Evolutionary conservation across 2,113 vertebrate genomes (phyloP), one percentile per base, ranked within the genome.

Genomic region (Phaethornis superciliosus): DNA sequence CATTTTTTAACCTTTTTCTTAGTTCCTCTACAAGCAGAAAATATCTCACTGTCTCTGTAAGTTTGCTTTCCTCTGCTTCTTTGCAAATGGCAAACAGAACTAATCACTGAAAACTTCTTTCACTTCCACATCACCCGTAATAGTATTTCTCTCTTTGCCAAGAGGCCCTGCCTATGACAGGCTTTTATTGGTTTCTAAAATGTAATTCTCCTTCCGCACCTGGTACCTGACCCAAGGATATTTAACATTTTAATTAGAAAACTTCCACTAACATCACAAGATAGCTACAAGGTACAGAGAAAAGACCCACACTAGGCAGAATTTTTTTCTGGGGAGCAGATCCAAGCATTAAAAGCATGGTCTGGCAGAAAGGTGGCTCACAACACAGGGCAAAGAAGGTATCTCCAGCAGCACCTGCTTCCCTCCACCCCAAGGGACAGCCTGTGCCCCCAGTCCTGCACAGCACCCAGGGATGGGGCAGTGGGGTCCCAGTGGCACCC

Each of bases 1-100:
- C 68, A 59, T 82, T 83, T 93, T 88, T 90, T 88, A 93, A 93
- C 85, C 90, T 87, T 89, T 80, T 56, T 32, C 87, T 70, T 67
- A 75, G 71, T 32, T 80, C 55, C 56, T 21, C 35, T 7, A 81
- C 78, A 76, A 89, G 78, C 3, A 81, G 56, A 37, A 88, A 89
- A 74, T 35, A 88, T 17, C 63, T 84, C 68, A 12, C 37, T 72
- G 74, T 44, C 84, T 44, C 68, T 2, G 1, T 14, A 56, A 95
- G 75, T 80, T 62, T 92, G 81, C 54, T 19, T 72, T 92, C 79
- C 35, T 32, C 71, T 78, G 20, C 68, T 70, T 51, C 81, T 74
- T 70, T 69, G 67, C 78, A 87, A 92, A 85, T 13, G 52, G 63
- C 68, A 79, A 95, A 78, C 33, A 85, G 75, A 85, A 88, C 75